Evolutionary conservation across 2,113 vertebrate genomes (phyloP).

Genomic region (Uropsilus gracilis): DNA sequence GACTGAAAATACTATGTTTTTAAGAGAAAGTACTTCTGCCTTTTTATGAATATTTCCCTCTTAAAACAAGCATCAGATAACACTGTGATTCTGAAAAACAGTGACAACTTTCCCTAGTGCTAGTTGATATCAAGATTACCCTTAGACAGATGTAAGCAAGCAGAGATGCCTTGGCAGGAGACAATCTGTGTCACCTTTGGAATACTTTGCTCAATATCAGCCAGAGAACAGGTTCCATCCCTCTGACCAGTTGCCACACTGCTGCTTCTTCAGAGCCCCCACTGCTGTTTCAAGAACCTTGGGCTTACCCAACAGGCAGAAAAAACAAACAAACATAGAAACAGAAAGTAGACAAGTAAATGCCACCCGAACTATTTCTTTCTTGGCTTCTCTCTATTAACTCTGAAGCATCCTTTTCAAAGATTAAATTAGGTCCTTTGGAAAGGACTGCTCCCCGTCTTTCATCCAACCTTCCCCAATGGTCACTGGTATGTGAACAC

Average conservation of each 20-base stretch:
- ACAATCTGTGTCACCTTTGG: not conserved
- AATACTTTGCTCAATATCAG: not conserved
- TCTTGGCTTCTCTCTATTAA: not conserved
- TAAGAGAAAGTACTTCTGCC: not conserved
- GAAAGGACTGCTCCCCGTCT: not conserved
- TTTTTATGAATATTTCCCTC: not conserved
- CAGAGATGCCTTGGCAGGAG: not conserved
- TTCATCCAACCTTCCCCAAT: not conserved
- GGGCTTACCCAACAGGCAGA: not conserved
- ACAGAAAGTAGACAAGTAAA: slow-evolving; percentile 4
- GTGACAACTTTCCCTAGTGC: not conserved
- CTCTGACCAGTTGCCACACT: not conserved
- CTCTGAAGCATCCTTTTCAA: not conserved
- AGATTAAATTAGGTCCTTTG: not conserved
- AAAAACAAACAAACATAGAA: not conserved
- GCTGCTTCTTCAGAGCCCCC: not conserved
- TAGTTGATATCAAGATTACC: not conserved
- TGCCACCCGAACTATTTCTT: not conserved
- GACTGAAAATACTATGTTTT: not conserved
- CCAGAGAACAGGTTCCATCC: not conserved
- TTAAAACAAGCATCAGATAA: not conserved
- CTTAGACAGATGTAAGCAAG: not conserved
- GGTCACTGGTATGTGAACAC: not conserved
- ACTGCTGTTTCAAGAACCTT: not conserved
- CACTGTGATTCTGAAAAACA: not conserved